phyloP scores from a whole-genome alignment of 2,888 invertebrate genomes.

The Stramonita haemastoma region DNA sequence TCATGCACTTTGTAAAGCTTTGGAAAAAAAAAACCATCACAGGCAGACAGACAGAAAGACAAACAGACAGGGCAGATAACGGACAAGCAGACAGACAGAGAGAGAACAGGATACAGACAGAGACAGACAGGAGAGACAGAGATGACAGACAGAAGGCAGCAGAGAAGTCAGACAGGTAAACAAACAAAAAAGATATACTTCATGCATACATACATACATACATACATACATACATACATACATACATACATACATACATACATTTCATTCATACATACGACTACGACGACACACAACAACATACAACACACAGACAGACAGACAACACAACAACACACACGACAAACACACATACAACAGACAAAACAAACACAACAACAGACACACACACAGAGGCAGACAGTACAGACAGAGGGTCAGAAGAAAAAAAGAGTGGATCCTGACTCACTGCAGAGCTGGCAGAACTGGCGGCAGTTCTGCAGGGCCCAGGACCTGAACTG shows the following conservation, averaged over 20 bases:
- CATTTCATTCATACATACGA: too few relatives aligned
- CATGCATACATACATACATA: neutral
- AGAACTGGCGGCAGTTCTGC: slow-evolving; percentile 65
- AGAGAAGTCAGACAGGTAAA: neutral
- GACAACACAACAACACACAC: neutral
- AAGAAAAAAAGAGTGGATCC: neutral
- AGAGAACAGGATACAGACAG: neutral
- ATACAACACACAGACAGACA: neutral
- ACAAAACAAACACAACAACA: neutral
- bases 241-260: too few relatives aligned
- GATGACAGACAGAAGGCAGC: too few relatives aligned
- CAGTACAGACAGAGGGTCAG: neutral
- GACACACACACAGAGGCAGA: neutral
- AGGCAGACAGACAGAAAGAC: neutral
- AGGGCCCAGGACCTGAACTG: slow-evolving; percentile 60
- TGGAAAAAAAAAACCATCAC: too few relatives aligned
- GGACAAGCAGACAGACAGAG: neutral
- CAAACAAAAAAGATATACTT: neutral
- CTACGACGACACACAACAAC: neutral
- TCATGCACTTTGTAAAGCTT: too few relatives aligned
- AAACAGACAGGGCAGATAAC: neutral
- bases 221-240: too few relatives aligned
- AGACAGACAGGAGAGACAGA: neutral
- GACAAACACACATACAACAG: neutral
- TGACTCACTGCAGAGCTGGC: slow-evolving; percentile 64